Percentiles rank a stretch among this genome's conserved stretches.
Conservation (phyloP, 2,888 invertebrate genomes). For the Encarsia formosa region DNA sequence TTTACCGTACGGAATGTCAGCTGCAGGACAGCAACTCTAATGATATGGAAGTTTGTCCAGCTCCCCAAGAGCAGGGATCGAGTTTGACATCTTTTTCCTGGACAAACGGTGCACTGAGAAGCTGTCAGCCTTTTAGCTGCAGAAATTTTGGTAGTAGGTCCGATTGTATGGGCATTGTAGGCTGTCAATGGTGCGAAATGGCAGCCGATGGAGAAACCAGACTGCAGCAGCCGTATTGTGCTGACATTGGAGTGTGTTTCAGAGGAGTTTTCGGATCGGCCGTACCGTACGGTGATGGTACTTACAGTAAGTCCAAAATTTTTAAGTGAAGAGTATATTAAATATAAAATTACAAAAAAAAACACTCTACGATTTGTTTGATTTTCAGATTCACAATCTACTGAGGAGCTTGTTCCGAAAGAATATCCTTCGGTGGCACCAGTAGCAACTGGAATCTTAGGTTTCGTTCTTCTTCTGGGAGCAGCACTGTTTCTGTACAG, state of each 20-base stretch:
- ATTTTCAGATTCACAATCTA: slow-evolving; percentile 44
- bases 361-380: neutral
- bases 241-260: slow-evolving; percentile 76
- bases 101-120: slow-evolving; percentile 54
- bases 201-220: slow-evolving; percentile 70
- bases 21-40: slow-evolving; percentile 1
- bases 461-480: slow-evolving; percentile 74
- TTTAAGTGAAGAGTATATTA: neutral
- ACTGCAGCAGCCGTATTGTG: slow-evolving; percentile 72
- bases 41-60: slow-evolving; percentile 38
- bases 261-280: slow-evolving; percentile 79
- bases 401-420: slow-evolving; percentile 39
- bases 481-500: slow-evolving; percentile 82
- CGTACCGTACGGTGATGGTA: slow-evolving; percentile 77
- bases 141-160: slow-evolving; percentile 62
- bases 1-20: slow-evolving; percentile 54
- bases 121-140: slow-evolving; percentile 68
- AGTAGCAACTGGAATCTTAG: slow-evolving; percentile 80
- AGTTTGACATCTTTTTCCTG: neutral
- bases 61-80: slow-evolving; percentile 44
- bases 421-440: slow-evolving; percentile 73
- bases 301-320: slow-evolving; percentile 51
- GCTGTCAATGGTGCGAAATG: slow-evolving; percentile 88
- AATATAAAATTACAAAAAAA: neutral
- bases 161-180: slow-evolving; percentile 68